Evolutionary conservation across 2,888 invertebrate species (phyloP), one percentile per base, ranked within the genome.

Genomic region (Scaptomyza tumidula): DNA sequence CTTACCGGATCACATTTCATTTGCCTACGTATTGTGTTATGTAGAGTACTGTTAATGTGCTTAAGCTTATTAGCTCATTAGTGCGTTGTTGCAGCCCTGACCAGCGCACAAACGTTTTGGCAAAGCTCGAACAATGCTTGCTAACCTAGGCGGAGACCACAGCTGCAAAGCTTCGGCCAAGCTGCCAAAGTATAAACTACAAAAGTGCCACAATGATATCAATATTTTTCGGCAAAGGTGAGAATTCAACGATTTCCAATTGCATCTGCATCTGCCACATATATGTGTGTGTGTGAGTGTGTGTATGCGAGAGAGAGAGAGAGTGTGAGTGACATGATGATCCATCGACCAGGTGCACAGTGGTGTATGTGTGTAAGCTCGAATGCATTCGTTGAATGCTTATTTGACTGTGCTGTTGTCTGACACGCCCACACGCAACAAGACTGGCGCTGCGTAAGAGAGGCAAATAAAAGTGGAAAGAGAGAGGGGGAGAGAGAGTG

Each of bases 331-430:
- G 24, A 24, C 46, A 27, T 31, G 2, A 13, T 49, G 70, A 62
- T 68, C 33, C 53, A 70, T 69, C 69, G 49, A 35, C 39, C 62
- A 57, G 69, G 61, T 63, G 57, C 53, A n/a, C 50, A 54, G 13
- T 24, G 43, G 50, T 54, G 33, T 48, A 61, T 49, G 55, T 73
- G 69, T 64, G 71, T 67, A 66, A 61, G 74, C 46, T 60, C 77
- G 65, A 74, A 74, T 80, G 86, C 84, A 84, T 77, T 84, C 67
- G 75, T 83, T 79, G 81, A 75, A 86, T 86, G 86, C 81, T 79
- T 79, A 80, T 86, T 83, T 86, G 64, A 61, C 35, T 48, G 50
- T 31, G 64, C 71, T 62, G 65, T 64, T 61, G 50, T 27, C 49
- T n/a, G 53, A 19, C 50, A 50, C 50, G 65, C 45, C 41, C 56